Evolutionary conservation across 2,797 vertebrate species (phyloP), one percentile per base, ranked within the genome.

Genomic region (Thalassophryne amazonica): DNA sequence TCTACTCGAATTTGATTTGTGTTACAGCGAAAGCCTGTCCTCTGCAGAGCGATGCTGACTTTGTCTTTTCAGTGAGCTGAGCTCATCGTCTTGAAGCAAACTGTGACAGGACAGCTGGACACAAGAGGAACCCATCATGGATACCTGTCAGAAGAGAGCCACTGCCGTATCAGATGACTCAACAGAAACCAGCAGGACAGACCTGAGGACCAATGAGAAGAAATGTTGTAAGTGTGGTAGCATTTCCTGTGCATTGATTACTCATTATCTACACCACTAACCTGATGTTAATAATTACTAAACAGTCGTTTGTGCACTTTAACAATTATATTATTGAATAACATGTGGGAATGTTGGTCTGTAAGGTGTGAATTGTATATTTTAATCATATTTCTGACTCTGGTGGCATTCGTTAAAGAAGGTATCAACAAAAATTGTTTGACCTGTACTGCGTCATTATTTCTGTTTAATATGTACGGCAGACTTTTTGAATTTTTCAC

Each of bases 181-280:
- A 0, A 30, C 60, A 24, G 76, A 85, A 29, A 25, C 40, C 48
- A 86, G 69, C 57, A 73, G 54, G 50, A 73, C 30, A 0, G 80
- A 85, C 34, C 3, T 53, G 30, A 72, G 81, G 55, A 20, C 31
- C 60, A 86, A 27, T 15, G 84, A 82, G 55, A 89, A 87, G 72
- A 88, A 89, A 37, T 87, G 88, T 80, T 89, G 88, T 89, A 60
- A 87, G 88, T 87, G 36, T n/a, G 0, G 27, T 57, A 67, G 14
- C 42, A 29, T 38, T 36, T 22, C 11, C 19, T 33, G 2, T 40
- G 14, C 32, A 13, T 31, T 17, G 17, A 23, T 37, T 1, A 62
- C 50, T 24, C 15, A 14, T 24, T 42, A 28, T 16, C 19, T 5
- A 13, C 50, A 17, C 1, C 12, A 5, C 19, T 50, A 7, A 60